phyloP scores from a whole-genome alignment of 2,797 vertebrate species.

The Sciaenops ocellatus region DNA sequence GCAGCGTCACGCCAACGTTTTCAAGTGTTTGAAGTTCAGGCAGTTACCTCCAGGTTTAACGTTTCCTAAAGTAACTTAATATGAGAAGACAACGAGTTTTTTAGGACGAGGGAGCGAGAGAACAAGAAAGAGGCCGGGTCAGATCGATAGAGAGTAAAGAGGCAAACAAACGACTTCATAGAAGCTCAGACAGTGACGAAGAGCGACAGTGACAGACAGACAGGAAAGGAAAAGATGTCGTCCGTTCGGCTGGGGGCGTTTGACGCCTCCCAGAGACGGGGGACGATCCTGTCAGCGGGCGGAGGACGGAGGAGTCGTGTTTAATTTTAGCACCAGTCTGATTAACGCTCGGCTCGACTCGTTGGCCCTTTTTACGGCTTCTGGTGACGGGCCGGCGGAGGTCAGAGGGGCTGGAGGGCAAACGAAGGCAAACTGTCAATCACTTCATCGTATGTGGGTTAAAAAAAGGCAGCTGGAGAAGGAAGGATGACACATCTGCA shows the following conservation, averaged over 20 bases:
- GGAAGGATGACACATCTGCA: constrained; percentile 1
- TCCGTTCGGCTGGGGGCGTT: constrained; percentile 7
- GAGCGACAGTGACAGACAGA: not conserved
- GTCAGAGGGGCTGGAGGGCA: constrained; percentile 35
- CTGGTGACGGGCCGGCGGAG: constrained; percentile 25
- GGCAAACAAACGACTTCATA: constrained; percentile 6
- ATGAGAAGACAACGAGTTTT: not conserved
- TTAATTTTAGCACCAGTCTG: constrained; percentile 63
- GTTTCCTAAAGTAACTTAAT: not conserved
- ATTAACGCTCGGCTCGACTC: constrained; percentile 47
- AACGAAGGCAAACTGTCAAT: constrained; percentile 46
- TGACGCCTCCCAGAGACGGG: constrained; percentile 27
- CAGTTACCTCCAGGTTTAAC: not conserved
- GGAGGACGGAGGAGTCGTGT: not conserved
- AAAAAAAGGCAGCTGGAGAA: constrained; percentile 15
- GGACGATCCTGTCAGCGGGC: constrained; percentile 28
- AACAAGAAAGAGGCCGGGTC: not conserved
- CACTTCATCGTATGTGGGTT: constrained; percentile 25
- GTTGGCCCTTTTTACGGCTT: constrained; percentile 33
- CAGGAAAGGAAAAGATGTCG: constrained; percentile 10
- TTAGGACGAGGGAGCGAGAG: not conserved
- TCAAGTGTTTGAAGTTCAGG: constrained; percentile 9
- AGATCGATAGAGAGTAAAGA: constrained; percentile 7
- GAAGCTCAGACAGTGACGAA: constrained; percentile 36
- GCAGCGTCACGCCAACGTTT: constrained; percentile 16